Base-by-base conservation (phyloP, 2,797 vertebrate genomes). In the Spinus pinus region DNA sequence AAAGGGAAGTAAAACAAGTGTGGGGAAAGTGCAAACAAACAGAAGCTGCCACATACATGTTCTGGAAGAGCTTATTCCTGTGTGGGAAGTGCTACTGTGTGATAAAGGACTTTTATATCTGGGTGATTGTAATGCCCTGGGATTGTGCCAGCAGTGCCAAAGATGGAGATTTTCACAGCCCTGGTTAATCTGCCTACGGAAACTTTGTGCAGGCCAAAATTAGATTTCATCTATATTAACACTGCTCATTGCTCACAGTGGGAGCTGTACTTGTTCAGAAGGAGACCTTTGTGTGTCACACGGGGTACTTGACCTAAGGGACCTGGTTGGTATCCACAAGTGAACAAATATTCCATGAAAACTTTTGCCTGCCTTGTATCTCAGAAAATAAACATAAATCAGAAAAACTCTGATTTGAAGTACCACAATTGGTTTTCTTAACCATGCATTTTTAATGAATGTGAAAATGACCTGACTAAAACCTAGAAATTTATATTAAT, bases 401-500 rank as follows among this genome's bases (percentile, higher is more conserved):
- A 42, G 37, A 67, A 61, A 66, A 35, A 8, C 23, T n/a, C 31
- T 54, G 44, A 31, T 50, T 31, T 47, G 27, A 82, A 77, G 27
- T 12, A 23, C 44, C 13, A 9, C 0, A 20, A 10, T 31, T 18
- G 35, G 6, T 4, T 12, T 28, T 60, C 44, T 53, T 8, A 47
- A 25, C 5, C 31, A 77, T 82, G 4, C 1, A 91, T 87, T 91
- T 96, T 93, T 87, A 78, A 90, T 54, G 64, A 80, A 22, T 0
- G 3, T 8, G n/a, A 61, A 87, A 80, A 74, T 44, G 61, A 44
- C 61, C 72, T 44, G 44, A 44, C 49, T 79, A 85, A 85, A 92
- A 33, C n/a, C 20, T n/a, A 54, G 50, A 72, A 33, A 83, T 94
- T n/a, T 50, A 64, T 89, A 92, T 93, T 92, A 93, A 83, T 86